phyloP scores from a whole-genome alignment of 2,797 vertebrate genomes.

The Poecile montanus region DNA sequence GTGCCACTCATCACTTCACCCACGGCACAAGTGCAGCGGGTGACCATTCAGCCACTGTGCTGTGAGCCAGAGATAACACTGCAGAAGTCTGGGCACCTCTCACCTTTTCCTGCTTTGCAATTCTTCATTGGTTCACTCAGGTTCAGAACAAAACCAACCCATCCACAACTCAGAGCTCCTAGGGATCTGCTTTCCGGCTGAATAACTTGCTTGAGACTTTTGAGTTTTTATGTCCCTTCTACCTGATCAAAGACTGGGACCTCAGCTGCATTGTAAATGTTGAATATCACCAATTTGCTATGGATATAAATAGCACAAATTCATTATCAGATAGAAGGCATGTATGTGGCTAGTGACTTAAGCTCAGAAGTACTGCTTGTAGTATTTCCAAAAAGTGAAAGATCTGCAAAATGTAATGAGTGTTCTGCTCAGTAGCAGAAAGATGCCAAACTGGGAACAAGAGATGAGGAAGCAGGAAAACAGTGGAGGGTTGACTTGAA shows the following conservation, averaged over 20 bases:
- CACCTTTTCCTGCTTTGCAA: neutral
- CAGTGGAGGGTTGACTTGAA: neutral
- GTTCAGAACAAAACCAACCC: neutral
- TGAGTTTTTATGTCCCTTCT: neutral
- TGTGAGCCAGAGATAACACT: neutral
- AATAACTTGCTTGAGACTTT: neutral
- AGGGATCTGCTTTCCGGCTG: neutral
- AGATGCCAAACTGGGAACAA: neutral
- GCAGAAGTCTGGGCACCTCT: neutral
- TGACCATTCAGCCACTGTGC: rapidly evolving
- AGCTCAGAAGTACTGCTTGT: neutral
- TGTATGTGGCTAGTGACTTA: neutral
- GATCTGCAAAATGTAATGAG: neutral
- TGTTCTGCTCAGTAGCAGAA: neutral
- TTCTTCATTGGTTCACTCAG: neutral
- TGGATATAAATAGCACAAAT: neutral
- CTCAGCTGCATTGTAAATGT: neutral
- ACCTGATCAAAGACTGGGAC: neutral
- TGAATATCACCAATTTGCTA: neutral
- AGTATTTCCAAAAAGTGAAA: neutral
- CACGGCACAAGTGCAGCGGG: neutral
- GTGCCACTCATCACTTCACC: neutral
- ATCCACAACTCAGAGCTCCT: neutral
- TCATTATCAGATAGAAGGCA: neutral
- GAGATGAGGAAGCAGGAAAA: neutral